Conservation (phyloP, 37 sponge, comb jelly and placozoan species). For the Halichondria panicea region DNA sequence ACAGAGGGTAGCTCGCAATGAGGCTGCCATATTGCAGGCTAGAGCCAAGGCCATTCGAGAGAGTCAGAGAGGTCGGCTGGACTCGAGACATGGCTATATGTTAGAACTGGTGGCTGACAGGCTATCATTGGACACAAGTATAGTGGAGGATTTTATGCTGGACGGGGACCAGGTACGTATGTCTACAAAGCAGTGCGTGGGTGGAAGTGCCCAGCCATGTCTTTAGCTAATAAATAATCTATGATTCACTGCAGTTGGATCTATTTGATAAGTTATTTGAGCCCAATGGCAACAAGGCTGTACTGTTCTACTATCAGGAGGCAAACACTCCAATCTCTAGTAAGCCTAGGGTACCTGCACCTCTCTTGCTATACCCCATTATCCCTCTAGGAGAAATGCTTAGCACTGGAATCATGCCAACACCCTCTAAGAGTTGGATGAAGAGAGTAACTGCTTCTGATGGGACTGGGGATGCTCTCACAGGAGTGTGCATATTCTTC, state of each 20-base stretch:
- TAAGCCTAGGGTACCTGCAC: slow-evolving; percentile 2
- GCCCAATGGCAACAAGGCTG: slow-evolving; percentile 73
- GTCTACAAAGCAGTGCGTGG: neutral
- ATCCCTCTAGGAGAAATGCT: slow-evolving; percentile 24
- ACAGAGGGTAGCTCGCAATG: slow-evolving; percentile 20
- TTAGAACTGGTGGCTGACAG: slow-evolving; percentile 52
- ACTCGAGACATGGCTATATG: slow-evolving; percentile 71
- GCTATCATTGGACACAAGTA: slow-evolving; percentile 42
- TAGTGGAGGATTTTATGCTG: slow-evolving; percentile 76
- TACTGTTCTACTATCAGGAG: slow-evolving; percentile 82
- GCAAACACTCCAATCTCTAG: slow-evolving; percentile 65
- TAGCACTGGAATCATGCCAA: slow-evolving; percentile 12
- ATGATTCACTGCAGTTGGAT: slow-evolving; percentile 58
- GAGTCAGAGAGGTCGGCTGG: slow-evolving; percentile 58
- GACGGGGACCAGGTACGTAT: slow-evolving; percentile 82
- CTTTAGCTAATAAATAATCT: neutral
- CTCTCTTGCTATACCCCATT: no score
- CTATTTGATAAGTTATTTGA: slow-evolving; percentile 74
- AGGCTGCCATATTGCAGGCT: slow-evolving; percentile 32
- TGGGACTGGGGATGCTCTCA: slow-evolving; percentile 62
- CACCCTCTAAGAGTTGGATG: slow-evolving; percentile 13
- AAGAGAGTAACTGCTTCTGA: slow-evolving; percentile 76
- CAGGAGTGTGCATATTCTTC: slow-evolving; percentile 81
- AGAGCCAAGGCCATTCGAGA: slow-evolving; percentile 64
- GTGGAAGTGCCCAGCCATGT: neutral